Evolutionary conservation across 1,140 invertebrate genomes (phyloP).

Genomic region (Triops longicaudatus): DNA sequence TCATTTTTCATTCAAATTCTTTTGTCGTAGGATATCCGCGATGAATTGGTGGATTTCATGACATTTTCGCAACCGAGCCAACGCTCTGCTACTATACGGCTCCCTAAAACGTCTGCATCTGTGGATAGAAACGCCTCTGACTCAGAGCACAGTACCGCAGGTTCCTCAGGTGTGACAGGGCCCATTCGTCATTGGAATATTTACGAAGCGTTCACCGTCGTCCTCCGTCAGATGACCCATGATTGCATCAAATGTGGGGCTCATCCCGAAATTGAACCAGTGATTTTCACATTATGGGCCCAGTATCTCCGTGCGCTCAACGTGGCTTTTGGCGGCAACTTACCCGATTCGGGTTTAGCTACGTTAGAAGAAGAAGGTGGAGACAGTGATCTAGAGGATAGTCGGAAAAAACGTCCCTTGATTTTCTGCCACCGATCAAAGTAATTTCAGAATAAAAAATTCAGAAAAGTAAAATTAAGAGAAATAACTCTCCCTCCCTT

Average conservation of each 20-base stretch:
- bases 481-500: no score
- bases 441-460: no score
- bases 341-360: neutral
- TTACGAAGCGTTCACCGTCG: neutral
- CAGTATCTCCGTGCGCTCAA: neutral
- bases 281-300: neutral
- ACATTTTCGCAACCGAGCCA: neutral
- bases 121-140: neutral
- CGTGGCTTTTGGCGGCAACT: conserved; percentile 4
- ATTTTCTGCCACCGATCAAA: neutral
- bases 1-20: conserved; percentile 27
- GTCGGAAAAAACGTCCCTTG: neutral
- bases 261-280: neutral
- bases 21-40: neutral
- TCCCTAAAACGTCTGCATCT: neutral
- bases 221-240: neutral
- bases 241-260: neutral
- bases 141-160: neutral
- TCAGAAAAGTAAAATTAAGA: no score
- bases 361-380: neutral
- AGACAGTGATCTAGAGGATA: neutral
- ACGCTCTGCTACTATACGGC: neutral
- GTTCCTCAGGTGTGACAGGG: neutral
- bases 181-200: neutral
- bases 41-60: neutral